Evolutionary conservation across 2,797 vertebrate genomes (phyloP).

Genomic region (Atherinosoma microstoma): DNA sequence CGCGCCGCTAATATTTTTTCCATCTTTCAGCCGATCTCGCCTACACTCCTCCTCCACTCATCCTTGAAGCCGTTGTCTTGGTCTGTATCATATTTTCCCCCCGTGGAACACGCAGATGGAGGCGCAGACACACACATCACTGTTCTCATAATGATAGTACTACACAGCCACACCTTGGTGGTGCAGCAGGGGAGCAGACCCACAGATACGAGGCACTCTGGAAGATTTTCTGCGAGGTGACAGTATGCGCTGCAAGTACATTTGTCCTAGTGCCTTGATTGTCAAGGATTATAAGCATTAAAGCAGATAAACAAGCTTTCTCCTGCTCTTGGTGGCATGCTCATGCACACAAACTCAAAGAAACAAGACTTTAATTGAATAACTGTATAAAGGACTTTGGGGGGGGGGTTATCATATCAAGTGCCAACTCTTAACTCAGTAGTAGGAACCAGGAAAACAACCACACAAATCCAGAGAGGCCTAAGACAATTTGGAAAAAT

Average conservation of each 20-base stretch:
- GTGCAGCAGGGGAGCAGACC: constrained; percentile 26
- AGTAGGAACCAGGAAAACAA: constrained; percentile 59
- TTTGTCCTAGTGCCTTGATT: constrained; percentile 30
- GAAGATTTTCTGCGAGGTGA: constrained; percentile 32
- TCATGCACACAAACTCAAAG: constrained; percentile 12
- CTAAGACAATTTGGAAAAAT: constrained; percentile 71
- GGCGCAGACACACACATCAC: constrained; percentile 44
- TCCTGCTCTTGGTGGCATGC: constrained; percentile 16
- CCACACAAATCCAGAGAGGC: constrained; percentile 57
- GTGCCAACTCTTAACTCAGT: constrained; percentile 54
- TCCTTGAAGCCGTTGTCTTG: constrained; percentile 72
- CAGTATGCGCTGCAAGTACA: constrained; percentile 13
- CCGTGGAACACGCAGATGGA: constrained; percentile 69
- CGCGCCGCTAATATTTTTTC: constrained; percentile 68
- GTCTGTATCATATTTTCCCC: constrained; percentile 63
- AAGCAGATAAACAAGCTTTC: constrained; percentile 29
- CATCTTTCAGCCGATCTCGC: constrained; percentile 68
- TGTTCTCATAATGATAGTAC: constrained; percentile 59
- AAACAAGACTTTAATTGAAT: constrained; percentile 62
- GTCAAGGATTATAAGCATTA: constrained; percentile 32
- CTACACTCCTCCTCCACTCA: constrained; percentile 74
- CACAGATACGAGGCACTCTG: constrained; percentile 47
- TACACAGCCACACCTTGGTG: constrained; percentile 60
- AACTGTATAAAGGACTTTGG: constrained; percentile 62
- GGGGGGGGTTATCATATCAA: constrained; percentile 66